phyloP scores from a whole-genome alignment of 2,113 vertebrate species.

The Corvus moneduloides region DNA sequence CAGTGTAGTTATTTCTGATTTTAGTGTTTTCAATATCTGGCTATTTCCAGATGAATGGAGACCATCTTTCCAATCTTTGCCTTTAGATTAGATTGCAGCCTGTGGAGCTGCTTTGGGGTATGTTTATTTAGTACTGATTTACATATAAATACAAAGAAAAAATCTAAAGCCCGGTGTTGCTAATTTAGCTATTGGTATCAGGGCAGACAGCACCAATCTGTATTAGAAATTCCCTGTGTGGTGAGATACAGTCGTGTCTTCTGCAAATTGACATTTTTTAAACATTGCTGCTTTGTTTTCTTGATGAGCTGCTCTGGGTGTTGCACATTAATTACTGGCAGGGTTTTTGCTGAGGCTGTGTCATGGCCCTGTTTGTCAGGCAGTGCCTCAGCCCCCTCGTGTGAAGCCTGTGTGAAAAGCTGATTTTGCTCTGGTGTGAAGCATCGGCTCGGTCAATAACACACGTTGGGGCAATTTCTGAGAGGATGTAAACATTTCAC shows the following conservation, averaged over 20 bases:
- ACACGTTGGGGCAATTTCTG: background rate
- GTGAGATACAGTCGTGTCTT: background rate
- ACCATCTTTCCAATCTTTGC: background rate
- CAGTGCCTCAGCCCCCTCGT: background rate
- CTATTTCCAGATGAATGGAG: conserved; percentile 52
- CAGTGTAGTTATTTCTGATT: conserved; percentile 5
- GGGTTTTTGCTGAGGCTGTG: background rate
- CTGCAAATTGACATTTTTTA: background rate
- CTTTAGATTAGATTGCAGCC: conserved; percentile 19
- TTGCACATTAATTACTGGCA: background rate
- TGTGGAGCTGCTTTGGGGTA: background rate
- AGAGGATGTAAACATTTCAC: background rate
- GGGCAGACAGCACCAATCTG: background rate
- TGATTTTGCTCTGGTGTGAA: background rate
- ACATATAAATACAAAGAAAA: conserved; percentile 27
- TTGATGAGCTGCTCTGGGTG: background rate
- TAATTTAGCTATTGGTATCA: background rate
- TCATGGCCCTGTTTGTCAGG: background rate
- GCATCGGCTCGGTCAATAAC: background rate
- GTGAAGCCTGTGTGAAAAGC: background rate
- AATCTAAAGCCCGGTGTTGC: background rate
- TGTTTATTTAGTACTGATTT: conserved; percentile 27
- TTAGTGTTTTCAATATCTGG: background rate
- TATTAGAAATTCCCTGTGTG: background rate
- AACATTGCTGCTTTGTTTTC: background rate